A percentile compares a stretch with the other conserved stretches of the same genome.
Conservation (phyloP, 2,113 vertebrate species). For the Myotis brandtii region DNA sequence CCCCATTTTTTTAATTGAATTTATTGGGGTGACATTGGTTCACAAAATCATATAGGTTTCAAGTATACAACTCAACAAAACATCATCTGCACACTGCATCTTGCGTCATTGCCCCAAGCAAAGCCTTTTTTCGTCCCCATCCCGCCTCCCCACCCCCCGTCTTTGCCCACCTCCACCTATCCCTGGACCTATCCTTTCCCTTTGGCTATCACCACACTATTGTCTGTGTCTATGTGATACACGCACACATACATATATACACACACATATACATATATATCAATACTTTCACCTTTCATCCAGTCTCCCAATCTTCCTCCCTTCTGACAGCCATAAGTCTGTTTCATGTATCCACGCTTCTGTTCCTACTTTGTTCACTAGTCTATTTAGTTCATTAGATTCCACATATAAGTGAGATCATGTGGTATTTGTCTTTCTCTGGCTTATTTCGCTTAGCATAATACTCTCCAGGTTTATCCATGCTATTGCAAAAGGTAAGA, state of each 20-base stretch:
- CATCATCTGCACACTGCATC: neutral
- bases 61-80: neutral
- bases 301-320: neutral
- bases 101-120: neutral
- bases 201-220: neutral
- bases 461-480: too few species aligned
- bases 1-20: neutral
- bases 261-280: neutral
- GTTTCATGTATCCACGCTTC: neutral
- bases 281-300: neutral
- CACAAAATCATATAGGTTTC: neutral
- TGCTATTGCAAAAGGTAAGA: too few species aligned
- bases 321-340: neutral
- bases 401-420: too few species aligned
- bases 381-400: neutral
- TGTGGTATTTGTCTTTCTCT: too few species aligned
- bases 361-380: neutral
- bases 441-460: too few species aligned
- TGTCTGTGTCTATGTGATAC: neutral
- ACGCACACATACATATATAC: too few species aligned
- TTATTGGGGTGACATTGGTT: neutral
- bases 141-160: too few species aligned
- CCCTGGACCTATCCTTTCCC: neutral
- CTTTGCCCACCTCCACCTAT: neutral
- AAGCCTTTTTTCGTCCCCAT: neutral